Percentiles rank a stretch among this genome's conserved stretches.
Conservation (phyloP, 1,140 invertebrate genomes). For the Aphaenogaster rudis region DNA sequence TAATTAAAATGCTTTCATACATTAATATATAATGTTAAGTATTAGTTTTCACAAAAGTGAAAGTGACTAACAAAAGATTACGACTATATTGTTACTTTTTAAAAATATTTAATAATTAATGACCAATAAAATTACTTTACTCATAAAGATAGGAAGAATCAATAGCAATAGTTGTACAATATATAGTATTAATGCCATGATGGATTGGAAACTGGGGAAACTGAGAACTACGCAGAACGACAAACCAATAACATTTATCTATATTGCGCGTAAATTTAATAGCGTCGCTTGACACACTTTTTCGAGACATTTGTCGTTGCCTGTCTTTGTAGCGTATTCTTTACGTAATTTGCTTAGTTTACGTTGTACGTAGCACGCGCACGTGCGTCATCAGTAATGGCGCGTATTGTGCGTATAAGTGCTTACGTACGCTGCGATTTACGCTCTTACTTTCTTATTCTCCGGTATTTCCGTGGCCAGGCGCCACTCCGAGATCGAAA, state of each 20-base stretch:
- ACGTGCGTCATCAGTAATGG: constrained; percentile 30
- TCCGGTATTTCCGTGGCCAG: constrained; percentile 67
- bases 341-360: constrained; percentile 58
- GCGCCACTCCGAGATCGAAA: constrained; percentile 69
- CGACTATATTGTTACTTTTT: neutral
- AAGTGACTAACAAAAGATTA: neutral
- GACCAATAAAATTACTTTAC: neutral
- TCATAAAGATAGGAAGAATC: neutral
- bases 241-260: constrained; percentile 42
- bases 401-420: constrained; percentile 63
- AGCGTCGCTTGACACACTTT: constrained; percentile 33
- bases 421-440: constrained; percentile 69
- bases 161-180: neutral
- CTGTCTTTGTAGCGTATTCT: constrained; percentile 20
- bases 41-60: neutral
- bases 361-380: constrained; percentile 34
- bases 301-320: constrained; percentile 23
- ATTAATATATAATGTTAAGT: neutral
- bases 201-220: constrained; percentile 9
- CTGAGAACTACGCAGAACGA: constrained; percentile 4
- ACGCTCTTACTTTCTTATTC: constrained; percentile 82
- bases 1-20: neutral
- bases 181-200: neutral
- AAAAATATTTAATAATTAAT: constrained; percentile 8
- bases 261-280: constrained; percentile 26